These are phyloP conservation scores for Entomobrya multifasciata DNA, from an alignment of 2,888 invertebrate species.

Conservation along the genomic window DNA sequence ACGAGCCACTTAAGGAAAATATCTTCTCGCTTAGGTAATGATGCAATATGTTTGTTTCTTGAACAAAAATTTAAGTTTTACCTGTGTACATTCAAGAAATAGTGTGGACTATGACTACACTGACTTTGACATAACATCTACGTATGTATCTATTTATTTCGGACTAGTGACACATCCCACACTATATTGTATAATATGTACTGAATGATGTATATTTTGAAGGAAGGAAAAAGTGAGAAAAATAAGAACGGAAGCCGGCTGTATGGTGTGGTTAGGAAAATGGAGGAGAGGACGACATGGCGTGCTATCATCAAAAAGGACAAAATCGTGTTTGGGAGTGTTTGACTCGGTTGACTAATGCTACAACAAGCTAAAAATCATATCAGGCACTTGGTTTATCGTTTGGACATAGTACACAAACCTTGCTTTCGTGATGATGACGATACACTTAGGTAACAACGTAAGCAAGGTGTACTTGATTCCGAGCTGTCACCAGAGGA, in stretches of 20 bases:
- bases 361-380: conserved; percentile 38
- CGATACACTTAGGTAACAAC: conserved; percentile 10
- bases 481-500: conserved; percentile 65
- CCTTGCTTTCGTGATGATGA: neutral
- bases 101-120: conserved; percentile 7
- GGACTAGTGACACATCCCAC: neutral
- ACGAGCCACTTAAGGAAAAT: conserved; percentile 71
- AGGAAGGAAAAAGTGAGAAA: conserved; percentile 57
- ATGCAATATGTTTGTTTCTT: conserved; percentile 72
- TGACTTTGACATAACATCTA: too few species aligned
- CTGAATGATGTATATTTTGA: conserved; percentile 30
- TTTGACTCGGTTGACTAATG: conserved; percentile 64
- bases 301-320: conserved; percentile 55
- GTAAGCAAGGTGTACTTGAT: conserved; percentile 62
- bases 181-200: neutral
- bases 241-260: conserved; percentile 64
- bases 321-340: conserved; percentile 61
- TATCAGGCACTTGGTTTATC: conserved; percentile 4
- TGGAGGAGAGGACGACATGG: conserved; percentile 37
- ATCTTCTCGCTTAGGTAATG: conserved; percentile 69
- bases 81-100: conserved; percentile 35
- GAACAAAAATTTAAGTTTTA: conserved; percentile 41
- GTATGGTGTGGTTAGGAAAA: conserved; percentile 59
- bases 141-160: conserved; percentile 27
- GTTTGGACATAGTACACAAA: neutral